Conservation (phyloP, 1,140 invertebrate species). For the Episyrphus balteatus region DNA sequence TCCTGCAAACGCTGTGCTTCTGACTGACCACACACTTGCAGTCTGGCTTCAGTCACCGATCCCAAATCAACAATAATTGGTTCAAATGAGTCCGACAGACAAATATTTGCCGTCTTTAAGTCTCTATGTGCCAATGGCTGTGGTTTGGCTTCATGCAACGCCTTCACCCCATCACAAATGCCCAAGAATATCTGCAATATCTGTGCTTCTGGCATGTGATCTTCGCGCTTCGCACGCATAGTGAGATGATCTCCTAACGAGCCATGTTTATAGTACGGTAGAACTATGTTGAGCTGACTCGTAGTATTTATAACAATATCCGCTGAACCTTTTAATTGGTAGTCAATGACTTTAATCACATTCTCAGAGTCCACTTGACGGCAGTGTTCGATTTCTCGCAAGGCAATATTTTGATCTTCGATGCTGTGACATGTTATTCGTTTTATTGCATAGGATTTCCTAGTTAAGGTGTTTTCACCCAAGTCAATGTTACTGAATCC, state of each 20-base stretch:
- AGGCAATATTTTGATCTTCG: constrained; percentile 63
- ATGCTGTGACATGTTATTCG: constrained; percentile 67
- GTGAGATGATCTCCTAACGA: constrained; percentile 63
- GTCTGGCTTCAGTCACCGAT: constrained; percentile 61
- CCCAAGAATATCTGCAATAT: constrained; percentile 59
- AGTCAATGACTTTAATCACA: constrained; percentile 66
- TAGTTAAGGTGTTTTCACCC: constrained; percentile 59
- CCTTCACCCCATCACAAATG: constrained; percentile 64
- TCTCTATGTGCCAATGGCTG: constrained; percentile 70
- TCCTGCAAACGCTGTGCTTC: constrained; percentile 70
- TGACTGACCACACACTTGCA: constrained; percentile 58
- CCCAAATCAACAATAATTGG: constrained; percentile 79
- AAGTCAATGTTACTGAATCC: constrained; percentile 76
- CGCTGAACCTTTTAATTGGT: constrained; percentile 44
- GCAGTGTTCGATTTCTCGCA: constrained; percentile 67
- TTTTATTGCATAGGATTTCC: constrained; percentile 68
- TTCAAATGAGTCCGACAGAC: constrained; percentile 57
- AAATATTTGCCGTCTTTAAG: constrained; percentile 74
- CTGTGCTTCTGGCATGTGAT: constrained; percentile 52
- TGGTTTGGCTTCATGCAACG: constrained; percentile 62
- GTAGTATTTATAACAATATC: constrained; percentile 57
- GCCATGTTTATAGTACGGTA: constrained; percentile 72
- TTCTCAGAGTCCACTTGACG: constrained; percentile 60
- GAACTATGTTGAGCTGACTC: constrained; percentile 62
- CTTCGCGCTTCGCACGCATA: constrained; percentile 43